Evolutionary conservation across 2,797 vertebrate species (phyloP).

Genomic region (Channa striata): DNA sequence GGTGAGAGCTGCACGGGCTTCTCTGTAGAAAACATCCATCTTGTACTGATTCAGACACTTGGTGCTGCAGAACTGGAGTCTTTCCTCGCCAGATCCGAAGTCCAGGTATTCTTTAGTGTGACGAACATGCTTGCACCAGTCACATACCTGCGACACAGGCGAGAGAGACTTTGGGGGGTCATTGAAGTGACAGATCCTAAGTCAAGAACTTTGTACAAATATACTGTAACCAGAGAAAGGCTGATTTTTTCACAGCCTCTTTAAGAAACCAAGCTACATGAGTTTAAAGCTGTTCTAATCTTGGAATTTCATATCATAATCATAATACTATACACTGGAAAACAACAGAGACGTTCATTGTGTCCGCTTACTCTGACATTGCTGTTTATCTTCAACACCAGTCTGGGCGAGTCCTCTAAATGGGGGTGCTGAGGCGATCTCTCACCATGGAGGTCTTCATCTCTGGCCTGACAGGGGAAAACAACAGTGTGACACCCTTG

Average conservation of each 20-base stretch:
- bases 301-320: constrained; percentile 27
- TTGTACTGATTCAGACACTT: constrained; percentile 99
- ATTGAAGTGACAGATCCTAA: constrained; percentile 48
- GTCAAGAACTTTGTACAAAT: constrained; percentile 7
- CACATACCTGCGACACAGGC: constrained; percentile 92
- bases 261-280: background rate
- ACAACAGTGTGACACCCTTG: constrained; percentile 54
- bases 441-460: constrained; percentile 82
- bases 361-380: constrained; percentile 81
- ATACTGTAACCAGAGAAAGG: constrained; percentile 1
- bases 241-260: background rate
- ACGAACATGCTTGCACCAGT: constrained; percentile 99
- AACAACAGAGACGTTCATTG: constrained; percentile 53
- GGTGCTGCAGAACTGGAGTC: constrained; percentile 99
- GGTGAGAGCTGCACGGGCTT: constrained; percentile 96
- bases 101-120: constrained; percentile 99
- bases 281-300: constrained; percentile 12
- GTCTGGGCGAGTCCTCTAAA: constrained; percentile 79
- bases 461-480: constrained; percentile 79
- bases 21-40: constrained; percentile 99
- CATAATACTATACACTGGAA: constrained; percentile 25
- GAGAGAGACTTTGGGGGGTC: constrained; percentile 82
- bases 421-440: constrained; percentile 80
- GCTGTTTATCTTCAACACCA: constrained; percentile 84
- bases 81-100: constrained; percentile 96